These are phyloP conservation scores for Aphrocallistes beatrix DNA, from an alignment of 37 sponge, comb jelly and placozoan genomes.

Conservation along the genomic window DNA sequence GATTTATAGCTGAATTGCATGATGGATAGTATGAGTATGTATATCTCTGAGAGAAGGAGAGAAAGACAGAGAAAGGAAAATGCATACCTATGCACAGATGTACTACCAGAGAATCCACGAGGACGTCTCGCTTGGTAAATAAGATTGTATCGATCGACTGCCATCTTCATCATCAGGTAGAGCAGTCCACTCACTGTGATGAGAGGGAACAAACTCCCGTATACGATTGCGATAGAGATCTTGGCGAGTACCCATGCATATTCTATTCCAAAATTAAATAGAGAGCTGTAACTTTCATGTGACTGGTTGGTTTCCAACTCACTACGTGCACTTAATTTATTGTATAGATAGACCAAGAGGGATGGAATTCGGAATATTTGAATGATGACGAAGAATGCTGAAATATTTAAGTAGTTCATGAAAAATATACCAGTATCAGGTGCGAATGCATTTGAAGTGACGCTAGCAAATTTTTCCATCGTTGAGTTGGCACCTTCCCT, in stretches of 20 bases:
- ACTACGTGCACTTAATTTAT: not conserved
- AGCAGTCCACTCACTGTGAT: not conserved
- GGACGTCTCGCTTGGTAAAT: not conserved
- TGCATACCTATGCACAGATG: not conserved
- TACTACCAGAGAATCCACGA: not conserved
- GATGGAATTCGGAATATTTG: constrained; percentile 16
- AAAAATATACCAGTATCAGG: not conserved
- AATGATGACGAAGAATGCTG: not conserved
- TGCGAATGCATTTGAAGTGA: not conserved
- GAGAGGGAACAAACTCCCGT: not conserved
- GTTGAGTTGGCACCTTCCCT: not conserved
- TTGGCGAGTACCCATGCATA: constrained; percentile 12
- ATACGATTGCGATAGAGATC: not conserved
- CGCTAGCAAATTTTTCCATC: not conserved
- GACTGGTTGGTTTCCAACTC: not conserved
- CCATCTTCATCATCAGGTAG: not conserved
- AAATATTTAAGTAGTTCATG: not conserved
- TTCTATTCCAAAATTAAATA: not conserved
- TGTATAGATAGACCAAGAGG: not conserved
- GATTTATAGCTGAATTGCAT: not conserved
- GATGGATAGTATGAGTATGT: not conserved
- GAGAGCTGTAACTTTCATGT: not conserved
- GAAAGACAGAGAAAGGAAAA: not conserved
- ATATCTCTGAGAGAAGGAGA: not conserved
- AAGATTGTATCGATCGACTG: not conserved